Percentiles rank a stretch among this genome's conserved stretches.
Conservation (phyloP, 2,797 vertebrate genomes). For the Hypotaenidia philippensis region DNA sequence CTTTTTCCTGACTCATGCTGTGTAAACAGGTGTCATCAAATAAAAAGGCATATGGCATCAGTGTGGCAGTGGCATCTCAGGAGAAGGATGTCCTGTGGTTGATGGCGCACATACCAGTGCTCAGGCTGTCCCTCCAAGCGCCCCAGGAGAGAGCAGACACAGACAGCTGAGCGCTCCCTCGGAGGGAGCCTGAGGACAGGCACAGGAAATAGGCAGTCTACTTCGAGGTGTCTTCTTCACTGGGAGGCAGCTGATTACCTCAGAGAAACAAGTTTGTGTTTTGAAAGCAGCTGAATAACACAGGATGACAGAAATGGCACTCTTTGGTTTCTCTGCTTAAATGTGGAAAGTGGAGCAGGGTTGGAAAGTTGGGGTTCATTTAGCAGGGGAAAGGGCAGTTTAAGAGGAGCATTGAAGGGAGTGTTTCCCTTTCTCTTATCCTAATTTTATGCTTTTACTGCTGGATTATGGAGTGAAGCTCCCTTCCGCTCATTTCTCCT, state of each 20-base stretch:
- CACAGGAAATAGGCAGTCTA: not conserved
- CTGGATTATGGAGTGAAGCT: not conserved
- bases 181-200: not conserved
- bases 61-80: conserved; percentile 19
- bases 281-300: not conserved
- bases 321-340: not conserved
- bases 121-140: not conserved
- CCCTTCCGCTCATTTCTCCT: not conserved
- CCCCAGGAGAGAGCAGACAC: not conserved
- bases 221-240: not conserved
- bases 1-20: conserved; percentile 46
- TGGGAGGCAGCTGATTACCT: not conserved
- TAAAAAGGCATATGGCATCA: conserved; percentile 64
- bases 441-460: not conserved
- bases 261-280: conserved; percentile 10
- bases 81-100: conserved; percentile 30
- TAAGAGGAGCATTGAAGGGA: not conserved
- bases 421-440: not conserved
- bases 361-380: not conserved
- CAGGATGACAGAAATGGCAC: not conserved
- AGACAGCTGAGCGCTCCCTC: not conserved
- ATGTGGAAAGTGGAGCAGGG: not conserved
- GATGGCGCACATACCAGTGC: not conserved
- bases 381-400: not conserved
- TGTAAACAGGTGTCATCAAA: conserved; percentile 63